Evolutionary conservation across 2,888 invertebrate species (phyloP).

Genomic region (Trichogramma dendrolimi): DNA sequence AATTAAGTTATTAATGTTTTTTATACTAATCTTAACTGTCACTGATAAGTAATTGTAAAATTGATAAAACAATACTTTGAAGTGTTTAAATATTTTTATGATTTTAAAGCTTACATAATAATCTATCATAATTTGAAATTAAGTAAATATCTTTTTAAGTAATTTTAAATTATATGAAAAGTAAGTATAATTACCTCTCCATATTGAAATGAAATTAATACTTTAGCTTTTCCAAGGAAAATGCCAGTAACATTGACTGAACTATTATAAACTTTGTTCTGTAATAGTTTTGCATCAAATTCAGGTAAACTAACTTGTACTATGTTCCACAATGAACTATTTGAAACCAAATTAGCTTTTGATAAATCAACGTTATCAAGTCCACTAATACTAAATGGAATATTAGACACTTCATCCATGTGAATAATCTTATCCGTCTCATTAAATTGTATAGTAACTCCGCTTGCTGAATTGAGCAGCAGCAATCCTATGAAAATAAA

Average conservation of each 20-base stretch:
- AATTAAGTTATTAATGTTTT: background rate
- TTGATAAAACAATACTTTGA: no score
- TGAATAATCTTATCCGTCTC: conserved; percentile 45
- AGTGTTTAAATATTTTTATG: no score
- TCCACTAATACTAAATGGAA: conserved; percentile 52
- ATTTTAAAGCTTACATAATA: background rate
- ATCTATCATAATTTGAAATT: no score
- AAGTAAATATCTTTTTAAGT: background rate
- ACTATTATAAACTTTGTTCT: conserved; percentile 40
- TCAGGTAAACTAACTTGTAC: conserved; percentile 27
- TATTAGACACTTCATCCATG: conserved; percentile 53
- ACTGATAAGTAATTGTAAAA: no score
- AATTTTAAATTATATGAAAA: background rate
- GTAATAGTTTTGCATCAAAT: conserved; percentile 18
- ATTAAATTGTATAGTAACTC: conserved; percentile 34
- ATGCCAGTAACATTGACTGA: conserved; percentile 51
- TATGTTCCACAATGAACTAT: conserved; percentile 33
- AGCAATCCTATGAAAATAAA: conserved; percentile 39
- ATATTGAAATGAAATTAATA: conserved; percentile 31
- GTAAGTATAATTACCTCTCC: conserved; percentile 31
- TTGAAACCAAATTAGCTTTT: conserved; percentile 30
- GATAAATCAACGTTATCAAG: conserved; percentile 27
- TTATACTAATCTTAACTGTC: background rate
- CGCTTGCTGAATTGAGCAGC: conserved; percentile 38
- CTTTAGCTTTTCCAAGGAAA: conserved; percentile 54